Base-by-base conservation (phyloP, 2,797 vertebrate genomes). In the Chiroxiphia lanceolata region DNA sequence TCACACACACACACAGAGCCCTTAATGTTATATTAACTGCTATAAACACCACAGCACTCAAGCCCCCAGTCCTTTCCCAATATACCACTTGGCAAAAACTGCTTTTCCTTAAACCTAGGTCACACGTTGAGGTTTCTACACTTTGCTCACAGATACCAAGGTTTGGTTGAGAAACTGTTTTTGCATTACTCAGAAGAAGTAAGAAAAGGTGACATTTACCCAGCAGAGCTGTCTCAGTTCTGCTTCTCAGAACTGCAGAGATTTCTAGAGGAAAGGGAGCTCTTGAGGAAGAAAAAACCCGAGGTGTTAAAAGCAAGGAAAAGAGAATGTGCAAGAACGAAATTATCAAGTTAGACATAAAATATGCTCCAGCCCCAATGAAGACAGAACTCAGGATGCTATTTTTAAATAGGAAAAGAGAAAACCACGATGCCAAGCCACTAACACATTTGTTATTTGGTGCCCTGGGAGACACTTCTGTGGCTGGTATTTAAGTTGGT, bases 351-450 rank as follows among this genome's bases (percentile, higher is more conserved):
- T 45, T 61, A n/a, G 48, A 94, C 48, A 79, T 12, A 90, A 93
- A 91, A 92, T 29, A 82, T 45, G 65, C 34, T 75, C 61, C 60
- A 54, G 48, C 20, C 40, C 15, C 56, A 87, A 12, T 3, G 56
- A 77, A 64, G 74, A 48, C 45, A 79, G 87, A 78, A 88, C 13
- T 63, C 59, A 60, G 34, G 23, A 21, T n/a, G 50, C 63, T 95
- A 88, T 94, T 90, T 96, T 93, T 93, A 96, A 94, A 54, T 15
- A 92, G 57, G 67, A 81, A 89, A 93, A 89, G 77, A 91, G 38
- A 93, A 53, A 94, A 83, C 54, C 48, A 33, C 1, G 23, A 83
- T 89, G 85, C 83, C 77, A 84, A 20, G 80, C 56, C 91, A 93
- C 63, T 31, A 91, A 60, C 70, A 44, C 60, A n/a, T 47, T 91